A percentile compares a stretch with the other conserved stretches of the same genome.
These are phyloP conservation scores for Jordanella pulchra DNA, from an alignment of 2,797 vertebrate genomes.

Conservation along the genomic window DNA sequence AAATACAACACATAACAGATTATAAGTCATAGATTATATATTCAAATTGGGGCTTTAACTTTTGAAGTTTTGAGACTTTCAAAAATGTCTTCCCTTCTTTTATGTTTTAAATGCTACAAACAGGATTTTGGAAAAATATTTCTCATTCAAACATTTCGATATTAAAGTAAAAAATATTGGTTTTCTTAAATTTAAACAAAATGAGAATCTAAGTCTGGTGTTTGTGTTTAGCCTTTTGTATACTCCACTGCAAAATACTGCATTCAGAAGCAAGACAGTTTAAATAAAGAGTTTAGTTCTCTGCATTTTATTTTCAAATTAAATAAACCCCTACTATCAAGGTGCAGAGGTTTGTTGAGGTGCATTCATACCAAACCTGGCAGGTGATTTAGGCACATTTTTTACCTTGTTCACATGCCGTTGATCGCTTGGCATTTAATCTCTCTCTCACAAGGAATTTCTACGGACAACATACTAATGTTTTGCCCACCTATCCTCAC, in stretches of 20 bases:
- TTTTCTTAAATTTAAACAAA: not conserved
- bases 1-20: slow-evolving; percentile 6
- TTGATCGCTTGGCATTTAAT: no score
- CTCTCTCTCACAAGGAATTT: no score
- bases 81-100: no score
- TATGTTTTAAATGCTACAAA: slow-evolving; percentile 10
- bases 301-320: no score
- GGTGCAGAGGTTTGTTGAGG: no score
- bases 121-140: not conserved
- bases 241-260: not conserved
- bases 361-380: no score
- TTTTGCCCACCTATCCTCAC: no score
- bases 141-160: not conserved
- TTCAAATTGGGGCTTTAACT: slow-evolving; percentile 7
- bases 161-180: not conserved
- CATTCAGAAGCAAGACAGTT: not conserved
- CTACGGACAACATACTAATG: no score
- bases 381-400: no score
- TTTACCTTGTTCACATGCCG: no score
- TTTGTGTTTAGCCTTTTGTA: not conserved
- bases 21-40: not conserved
- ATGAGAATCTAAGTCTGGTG: not conserved
- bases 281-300: not conserved
- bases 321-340: no score
- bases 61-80: slow-evolving; percentile 5